These are phyloP conservation scores for Ranitomeya variabilis DNA, from an alignment of 2,113 vertebrate species.

Conservation along the genomic window DNA sequence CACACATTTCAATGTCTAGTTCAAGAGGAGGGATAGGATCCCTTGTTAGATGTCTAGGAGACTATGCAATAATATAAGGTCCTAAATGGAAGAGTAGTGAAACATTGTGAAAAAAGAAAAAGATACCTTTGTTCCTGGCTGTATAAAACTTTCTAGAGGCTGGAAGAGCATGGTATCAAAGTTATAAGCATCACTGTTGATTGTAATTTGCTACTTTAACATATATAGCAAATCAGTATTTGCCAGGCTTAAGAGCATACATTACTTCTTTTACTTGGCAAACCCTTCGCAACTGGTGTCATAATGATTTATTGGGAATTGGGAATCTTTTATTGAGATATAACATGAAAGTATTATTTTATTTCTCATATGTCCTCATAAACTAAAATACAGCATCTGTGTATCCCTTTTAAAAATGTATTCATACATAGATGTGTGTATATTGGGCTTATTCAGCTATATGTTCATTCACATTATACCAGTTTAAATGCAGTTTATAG, in stretches of 20 bases:
- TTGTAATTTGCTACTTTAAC: not conserved
- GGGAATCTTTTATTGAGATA: not conserved
- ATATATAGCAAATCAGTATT: not conserved
- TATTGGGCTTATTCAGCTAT: not conserved
- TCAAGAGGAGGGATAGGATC: not conserved
- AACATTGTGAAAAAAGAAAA: not conserved
- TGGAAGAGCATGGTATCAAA: not conserved
- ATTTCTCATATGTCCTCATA: slow-evolving; percentile 9
- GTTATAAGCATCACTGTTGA: not conserved
- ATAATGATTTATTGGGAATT: slow-evolving; percentile 11
- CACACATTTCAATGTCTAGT: not conserved
- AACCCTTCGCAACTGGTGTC: not conserved
- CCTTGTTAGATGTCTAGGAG: not conserved
- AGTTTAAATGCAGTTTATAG: not conserved
- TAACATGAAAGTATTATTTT: not conserved
- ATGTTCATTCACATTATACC: not conserved
- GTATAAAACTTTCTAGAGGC: no score
- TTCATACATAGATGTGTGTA: not conserved
- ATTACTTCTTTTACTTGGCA: slow-evolving; percentile 1
- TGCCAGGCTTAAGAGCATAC: slow-evolving; percentile 20
- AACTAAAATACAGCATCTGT: not conserved
- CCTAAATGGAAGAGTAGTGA: not conserved
- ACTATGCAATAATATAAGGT: not conserved
- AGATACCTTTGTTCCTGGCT: not conserved
- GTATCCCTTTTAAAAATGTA: not conserved